Base-by-base conservation (phyloP, 2,113 vertebrate genomes). In the Phalacrocorax carbo region DNA sequence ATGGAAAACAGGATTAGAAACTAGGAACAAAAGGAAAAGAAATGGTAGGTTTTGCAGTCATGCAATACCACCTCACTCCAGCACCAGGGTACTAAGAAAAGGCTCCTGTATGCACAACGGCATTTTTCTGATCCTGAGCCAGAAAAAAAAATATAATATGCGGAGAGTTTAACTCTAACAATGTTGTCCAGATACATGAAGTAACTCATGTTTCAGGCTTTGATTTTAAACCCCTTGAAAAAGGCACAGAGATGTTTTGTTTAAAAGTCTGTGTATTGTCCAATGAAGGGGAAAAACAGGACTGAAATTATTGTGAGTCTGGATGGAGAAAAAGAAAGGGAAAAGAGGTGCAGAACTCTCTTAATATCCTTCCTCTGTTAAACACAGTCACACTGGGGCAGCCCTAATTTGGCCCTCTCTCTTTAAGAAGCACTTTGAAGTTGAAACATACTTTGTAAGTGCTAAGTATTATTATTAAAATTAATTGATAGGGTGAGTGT, bases 391-490 rank as follows among this genome's bases (percentile, higher is more conserved):
- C n/a, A 27, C 7, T 0, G 0, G 48, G n/a, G 11, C 17, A 82
- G 18, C 27, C 20, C 29, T 23, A 57, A 11, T 87, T 75, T 87
- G n/a, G 13, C 18, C 78, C 9, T 86, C 42, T 88, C 34, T 88
- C 22, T 72, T 76, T 6, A 5, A 84, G 71, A 76, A 87, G n/a
- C 1, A 1, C 40, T 94, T 94, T 94, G 91, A 95, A 95, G 57
- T 55, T 87, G n/a, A 96, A 91, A 82, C 7, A 23, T 71, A 82
- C 38, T 93, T 96, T 87, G 70, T 85, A 95, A 5, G 3, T 76
- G 57, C 14, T 94, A 94, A 89, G 18, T 81, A 78, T 76, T 89
- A 66, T 77, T 95, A 90, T 84, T 82, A 85, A 87, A 91, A 93
- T 82, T 91, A 96, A 90, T 94, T 94, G 73, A 72, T 93, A 57